Percentiles rank a stretch among this genome's conserved stretches.
Evolutionary conservation across 2,888 invertebrate genomes (phyloP).

Genomic region (Drosophila demipolita): DNA sequence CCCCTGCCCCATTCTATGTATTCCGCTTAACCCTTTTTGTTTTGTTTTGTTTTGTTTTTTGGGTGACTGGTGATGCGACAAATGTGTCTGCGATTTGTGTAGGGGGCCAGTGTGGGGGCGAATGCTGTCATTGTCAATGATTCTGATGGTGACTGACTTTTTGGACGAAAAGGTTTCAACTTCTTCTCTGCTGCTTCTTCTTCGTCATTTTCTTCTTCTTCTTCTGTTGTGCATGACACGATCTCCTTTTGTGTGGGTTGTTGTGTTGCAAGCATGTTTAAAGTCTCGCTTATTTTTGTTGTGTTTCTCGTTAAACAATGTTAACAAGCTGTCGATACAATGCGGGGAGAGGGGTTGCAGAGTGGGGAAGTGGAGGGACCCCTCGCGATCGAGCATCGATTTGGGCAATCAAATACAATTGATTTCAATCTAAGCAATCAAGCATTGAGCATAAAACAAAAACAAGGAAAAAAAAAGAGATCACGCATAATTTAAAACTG

Average conservation of each 20-base stretch:
- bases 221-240: constrained; percentile 39
- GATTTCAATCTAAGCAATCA: constrained; percentile 36
- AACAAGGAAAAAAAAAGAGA: constrained; percentile 4
- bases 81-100: constrained; percentile 63
- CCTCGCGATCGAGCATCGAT: not conserved
- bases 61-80: constrained; percentile 72
- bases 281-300: not conserved
- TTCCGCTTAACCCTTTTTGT: constrained; percentile 24
- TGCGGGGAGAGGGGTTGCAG: not conserved
- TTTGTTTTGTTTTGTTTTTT: constrained; percentile 44
- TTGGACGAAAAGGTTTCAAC: constrained; percentile 30
- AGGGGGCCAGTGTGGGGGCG: constrained; percentile 48
- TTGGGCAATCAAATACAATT: constrained; percentile 52
- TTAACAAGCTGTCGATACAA: constrained; percentile 51
- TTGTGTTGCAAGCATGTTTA: constrained; percentile 2
- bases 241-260: constrained; percentile 33
- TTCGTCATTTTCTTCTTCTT: not conserved
- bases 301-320: constrained; percentile 24
- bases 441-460: constrained; percentile 19
- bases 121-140: constrained; percentile 47
- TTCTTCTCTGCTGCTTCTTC: not conserved
- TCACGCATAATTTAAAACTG: constrained; percentile 7
- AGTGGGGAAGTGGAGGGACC: not conserved
- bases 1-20: not conserved
- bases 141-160: not conserved